These are phyloP conservation scores for Harpegnathos saltator DNA, from an alignment of 1,140 invertebrate species.

Conservation along the genomic window DNA sequence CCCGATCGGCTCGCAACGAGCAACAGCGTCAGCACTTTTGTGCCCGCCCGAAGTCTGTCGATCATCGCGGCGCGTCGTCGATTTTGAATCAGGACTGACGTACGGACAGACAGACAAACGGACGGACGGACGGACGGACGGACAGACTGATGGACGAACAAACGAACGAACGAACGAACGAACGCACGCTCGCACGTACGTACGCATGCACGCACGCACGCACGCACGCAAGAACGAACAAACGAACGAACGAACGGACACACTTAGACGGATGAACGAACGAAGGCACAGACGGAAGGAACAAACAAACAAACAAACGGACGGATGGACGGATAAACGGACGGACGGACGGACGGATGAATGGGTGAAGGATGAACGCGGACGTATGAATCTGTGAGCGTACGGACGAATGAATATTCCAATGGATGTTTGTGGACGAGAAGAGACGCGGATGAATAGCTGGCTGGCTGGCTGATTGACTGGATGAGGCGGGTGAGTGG, in stretches of 20 bases:
- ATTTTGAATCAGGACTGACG: slow-evolving; percentile 74
- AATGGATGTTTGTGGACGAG: slow-evolving; percentile 11
- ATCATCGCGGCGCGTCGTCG: slow-evolving; percentile 81
- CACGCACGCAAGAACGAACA: no score
- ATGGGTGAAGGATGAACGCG: slow-evolving; percentile 45
- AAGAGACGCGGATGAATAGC: slow-evolving; percentile 14
- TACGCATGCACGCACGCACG: neutral
- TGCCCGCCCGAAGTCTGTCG: slow-evolving; percentile 80
- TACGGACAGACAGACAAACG: slow-evolving; percentile 26
- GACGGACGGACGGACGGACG: slow-evolving; percentile 39
- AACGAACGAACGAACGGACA: neutral
- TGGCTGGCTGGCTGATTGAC: no score
- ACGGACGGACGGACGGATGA: neutral
- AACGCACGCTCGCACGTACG: neutral
- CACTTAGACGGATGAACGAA: no score
- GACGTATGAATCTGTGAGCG: no score
- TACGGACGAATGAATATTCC: no score
- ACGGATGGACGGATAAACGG: no score
- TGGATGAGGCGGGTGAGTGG: no score
- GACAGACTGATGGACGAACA: slow-evolving; percentile 36
- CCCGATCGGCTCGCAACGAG: slow-evolving; percentile 74
- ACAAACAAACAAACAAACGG: no score
- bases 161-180: neutral
- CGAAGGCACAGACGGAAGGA: no score
- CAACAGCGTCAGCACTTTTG: slow-evolving; percentile 78